phyloP scores from a whole-genome alignment of 2,888 invertebrate species.

The Stenurella melanura region DNA sequence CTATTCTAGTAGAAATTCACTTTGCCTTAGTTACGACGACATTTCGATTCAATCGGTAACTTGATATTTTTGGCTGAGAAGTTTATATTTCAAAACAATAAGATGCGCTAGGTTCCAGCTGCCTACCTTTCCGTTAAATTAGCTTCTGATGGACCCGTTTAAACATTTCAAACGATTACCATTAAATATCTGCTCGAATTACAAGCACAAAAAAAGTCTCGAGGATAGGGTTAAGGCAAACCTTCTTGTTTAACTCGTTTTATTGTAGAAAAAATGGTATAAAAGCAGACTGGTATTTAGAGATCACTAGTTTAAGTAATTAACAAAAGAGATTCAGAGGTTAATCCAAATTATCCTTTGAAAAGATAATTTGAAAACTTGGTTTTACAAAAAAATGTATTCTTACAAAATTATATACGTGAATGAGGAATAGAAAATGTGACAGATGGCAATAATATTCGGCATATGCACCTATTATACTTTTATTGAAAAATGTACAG shows the following conservation, averaged over 20 bases:
- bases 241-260: constrained; percentile 23
- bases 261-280: background rate
- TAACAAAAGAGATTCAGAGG: no score
- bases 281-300: background rate
- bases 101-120: constrained; percentile 48
- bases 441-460: no score
- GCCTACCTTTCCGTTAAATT: constrained; percentile 34
- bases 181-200: constrained; percentile 27
- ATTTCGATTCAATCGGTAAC: constrained; percentile 55
- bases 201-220: constrained; percentile 1
- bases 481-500: no score
- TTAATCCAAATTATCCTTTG: no score
- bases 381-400: no score
- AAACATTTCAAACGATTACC: constrained; percentile 28
- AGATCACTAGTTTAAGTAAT: no score
- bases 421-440: no score
- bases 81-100: constrained; percentile 57
- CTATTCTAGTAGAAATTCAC: constrained; percentile 9
- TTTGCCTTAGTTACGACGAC: constrained; percentile 2
- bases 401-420: no score
- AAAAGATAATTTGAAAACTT: no score
- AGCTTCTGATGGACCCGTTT: constrained; percentile 33
- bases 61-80: constrained; percentile 55
- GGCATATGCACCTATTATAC: no score
- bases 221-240: constrained; percentile 17